phyloP scores from a whole-genome alignment of 2,888 invertebrate genomes.

The Pocota personata region DNA sequence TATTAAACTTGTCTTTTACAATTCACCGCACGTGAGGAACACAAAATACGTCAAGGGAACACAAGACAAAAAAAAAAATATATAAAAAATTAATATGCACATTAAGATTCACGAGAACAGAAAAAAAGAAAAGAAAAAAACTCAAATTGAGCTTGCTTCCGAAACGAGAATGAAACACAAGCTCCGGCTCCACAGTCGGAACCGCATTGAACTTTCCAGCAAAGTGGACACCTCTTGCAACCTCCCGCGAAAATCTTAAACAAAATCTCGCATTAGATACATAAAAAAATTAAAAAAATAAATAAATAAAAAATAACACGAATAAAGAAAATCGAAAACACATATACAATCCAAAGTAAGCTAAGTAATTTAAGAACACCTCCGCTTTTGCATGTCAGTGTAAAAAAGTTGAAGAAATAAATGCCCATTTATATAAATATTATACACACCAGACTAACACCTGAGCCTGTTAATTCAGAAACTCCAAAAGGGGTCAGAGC shows the following conservation, averaged over 20 bases:
- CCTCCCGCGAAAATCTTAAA: conserved; percentile 46
- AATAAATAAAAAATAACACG: conserved; percentile 33
- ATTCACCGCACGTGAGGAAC: conserved; percentile 46
- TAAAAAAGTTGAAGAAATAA: conserved; percentile 51
- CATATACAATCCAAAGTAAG: conserved; percentile 28
- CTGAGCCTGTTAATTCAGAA: conserved; percentile 48
- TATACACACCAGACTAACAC: conserved; percentile 41
- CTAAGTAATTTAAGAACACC: conserved; percentile 67
- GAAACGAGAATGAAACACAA: conserved; percentile 41
- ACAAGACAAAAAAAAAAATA: conserved; percentile 14
- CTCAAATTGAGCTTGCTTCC: conserved; percentile 14
- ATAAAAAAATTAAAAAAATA: conserved; percentile 30
- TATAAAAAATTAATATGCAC: conserved; percentile 19
- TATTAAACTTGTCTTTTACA: conserved; percentile 38
- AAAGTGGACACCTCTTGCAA: conserved; percentile 71
- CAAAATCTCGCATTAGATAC: conserved; percentile 35
- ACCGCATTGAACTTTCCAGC: conserved; percentile 77
- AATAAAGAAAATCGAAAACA: conserved; percentile 31
- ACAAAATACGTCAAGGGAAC: conserved; percentile 5
- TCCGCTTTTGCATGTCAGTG: conserved; percentile 65
- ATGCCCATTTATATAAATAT: conserved; percentile 58
- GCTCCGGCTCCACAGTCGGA: conserved; percentile 59
- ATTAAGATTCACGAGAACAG: conserved; percentile 13
- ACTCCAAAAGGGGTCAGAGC: conserved; percentile 50
- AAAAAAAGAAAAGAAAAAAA: neutral